phyloP scores from a whole-genome alignment of 2,888 invertebrate genomes.

The Thymelicus acteon region DNA sequence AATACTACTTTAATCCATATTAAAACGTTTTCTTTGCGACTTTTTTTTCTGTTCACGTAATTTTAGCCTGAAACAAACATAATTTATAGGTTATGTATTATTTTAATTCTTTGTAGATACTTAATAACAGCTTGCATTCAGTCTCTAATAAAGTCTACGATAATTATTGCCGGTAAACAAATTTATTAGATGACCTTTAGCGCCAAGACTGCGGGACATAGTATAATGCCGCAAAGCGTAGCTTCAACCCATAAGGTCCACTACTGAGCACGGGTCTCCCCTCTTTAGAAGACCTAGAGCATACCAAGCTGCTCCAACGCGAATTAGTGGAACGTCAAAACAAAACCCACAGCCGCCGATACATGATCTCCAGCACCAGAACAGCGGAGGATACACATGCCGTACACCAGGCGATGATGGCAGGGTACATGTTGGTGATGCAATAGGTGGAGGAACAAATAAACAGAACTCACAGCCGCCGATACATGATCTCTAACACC shows the following conservation, averaged over 20 bases:
- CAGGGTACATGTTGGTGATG: conserved; percentile 82
- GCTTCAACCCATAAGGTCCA: too few species aligned
- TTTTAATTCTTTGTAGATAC: too few species aligned
- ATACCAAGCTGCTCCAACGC: too few species aligned
- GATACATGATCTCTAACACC: conserved; percentile 64
- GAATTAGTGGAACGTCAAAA: neutral
- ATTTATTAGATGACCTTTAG: too few species aligned
- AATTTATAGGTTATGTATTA: neutral
- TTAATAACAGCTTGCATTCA: neutral
- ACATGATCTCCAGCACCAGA: too few species aligned
- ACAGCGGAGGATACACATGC: too few species aligned
- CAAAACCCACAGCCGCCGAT: conserved; percentile 59
- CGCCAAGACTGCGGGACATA: too few species aligned
- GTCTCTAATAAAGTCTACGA: too few species aligned
- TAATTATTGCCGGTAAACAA: too few species aligned
- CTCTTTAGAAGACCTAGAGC: too few species aligned
- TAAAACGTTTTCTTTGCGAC: neutral
- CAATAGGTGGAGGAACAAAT: conserved; percentile 44
- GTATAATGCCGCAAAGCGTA: too few species aligned
- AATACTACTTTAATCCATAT: neutral
- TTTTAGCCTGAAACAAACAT: conserved; percentile 17
- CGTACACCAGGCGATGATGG: conserved; percentile 60
- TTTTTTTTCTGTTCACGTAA: conserved; percentile 5
- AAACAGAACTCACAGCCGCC: conserved; percentile 60
- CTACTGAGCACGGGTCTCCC: too few species aligned